phyloP scores from a whole-genome alignment of 1,140 invertebrate genomes.

The Drosophila pseudoobscura region DNA sequence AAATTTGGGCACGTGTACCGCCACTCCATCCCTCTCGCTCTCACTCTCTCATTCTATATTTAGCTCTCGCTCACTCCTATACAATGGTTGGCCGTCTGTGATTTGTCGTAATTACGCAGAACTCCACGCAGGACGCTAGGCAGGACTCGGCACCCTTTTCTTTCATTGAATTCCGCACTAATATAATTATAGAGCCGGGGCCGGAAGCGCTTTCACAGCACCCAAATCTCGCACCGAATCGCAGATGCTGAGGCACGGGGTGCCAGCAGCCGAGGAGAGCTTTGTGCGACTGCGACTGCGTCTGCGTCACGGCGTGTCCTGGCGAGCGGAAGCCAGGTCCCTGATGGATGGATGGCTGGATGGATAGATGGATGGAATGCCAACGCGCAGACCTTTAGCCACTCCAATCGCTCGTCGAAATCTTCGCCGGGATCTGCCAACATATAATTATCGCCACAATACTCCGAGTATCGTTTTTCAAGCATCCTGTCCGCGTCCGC shows the following conservation, averaged over 20 bases:
- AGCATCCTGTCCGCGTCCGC: constrained; percentile 59
- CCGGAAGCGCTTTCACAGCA: constrained; percentile 78
- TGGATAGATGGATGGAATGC: not conserved
- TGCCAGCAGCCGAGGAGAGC: constrained; percentile 37
- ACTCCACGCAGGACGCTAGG: constrained; percentile 12
- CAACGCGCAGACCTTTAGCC: constrained; percentile 31
- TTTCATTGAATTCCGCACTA: constrained; percentile 51
- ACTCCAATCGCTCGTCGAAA: constrained; percentile 24
- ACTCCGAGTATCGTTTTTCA: constrained; percentile 75
- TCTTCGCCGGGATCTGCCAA: constrained; percentile 44
- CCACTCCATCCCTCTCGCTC: constrained; percentile 2
- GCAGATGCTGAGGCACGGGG: constrained; percentile 26
- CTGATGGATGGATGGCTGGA: constrained; percentile 39
- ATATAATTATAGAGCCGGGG: constrained; percentile 73
- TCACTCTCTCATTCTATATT: constrained; percentile 7
- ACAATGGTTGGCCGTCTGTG: constrained; percentile 6
- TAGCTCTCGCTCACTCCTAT: not conserved
- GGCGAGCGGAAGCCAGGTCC: constrained; percentile 61
- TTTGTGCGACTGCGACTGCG: constrained; percentile 35
- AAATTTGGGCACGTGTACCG: constrained; percentile 13
- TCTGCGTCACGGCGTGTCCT: constrained; percentile 34
- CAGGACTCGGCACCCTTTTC: constrained; percentile 56
- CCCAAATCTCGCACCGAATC: constrained; percentile 43
- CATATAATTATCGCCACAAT: constrained; percentile 72
- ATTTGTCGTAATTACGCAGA: constrained; percentile 57